Evolutionary conservation across 2,113 vertebrate species (phyloP).

Genomic region (Alligator mississippiensis): DNA sequence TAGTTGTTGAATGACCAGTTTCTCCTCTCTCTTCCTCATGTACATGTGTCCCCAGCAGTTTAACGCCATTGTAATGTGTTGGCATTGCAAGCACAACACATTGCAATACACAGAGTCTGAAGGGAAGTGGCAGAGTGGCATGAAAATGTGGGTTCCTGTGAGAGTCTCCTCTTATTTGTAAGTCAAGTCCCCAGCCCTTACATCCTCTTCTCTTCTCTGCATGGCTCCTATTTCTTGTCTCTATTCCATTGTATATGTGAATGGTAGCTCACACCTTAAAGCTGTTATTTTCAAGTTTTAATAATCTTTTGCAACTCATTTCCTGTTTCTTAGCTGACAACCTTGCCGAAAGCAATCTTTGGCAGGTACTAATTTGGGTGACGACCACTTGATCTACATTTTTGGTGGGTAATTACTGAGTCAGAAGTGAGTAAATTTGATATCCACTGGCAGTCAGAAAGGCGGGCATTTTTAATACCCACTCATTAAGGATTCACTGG

Average conservation of each 20-base stretch:
- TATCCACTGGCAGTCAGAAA: constrained; percentile 80
- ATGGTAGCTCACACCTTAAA: constrained; percentile 69
- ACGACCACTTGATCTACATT: constrained; percentile 84
- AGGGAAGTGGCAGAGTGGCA: not conserved
- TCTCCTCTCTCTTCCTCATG: not conserved
- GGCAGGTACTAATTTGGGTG: constrained; percentile 87
- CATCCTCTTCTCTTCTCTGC: not conserved
- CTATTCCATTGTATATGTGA: constrained; percentile 46
- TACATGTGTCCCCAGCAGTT: not conserved
- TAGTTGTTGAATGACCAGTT: not conserved
- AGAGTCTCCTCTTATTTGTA: fast-evolving
- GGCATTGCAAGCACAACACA: not conserved
- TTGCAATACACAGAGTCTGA: fast-evolving
- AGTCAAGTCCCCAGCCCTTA: not conserved
- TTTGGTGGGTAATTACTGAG: constrained; percentile 84
- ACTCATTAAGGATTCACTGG: constrained; percentile 78
- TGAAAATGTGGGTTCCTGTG: fast-evolving
- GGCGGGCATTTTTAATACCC: constrained; percentile 78
- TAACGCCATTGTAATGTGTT: not conserved
- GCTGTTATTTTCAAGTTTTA: constrained; percentile 83
- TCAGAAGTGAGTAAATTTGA: constrained; percentile 81
- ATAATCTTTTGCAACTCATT: constrained; percentile 79
- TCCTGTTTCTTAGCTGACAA: constrained; percentile 80
- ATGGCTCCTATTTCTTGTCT: not conserved
- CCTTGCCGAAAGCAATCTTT: constrained; percentile 76